phyloP scores from a whole-genome alignment of 2,113 vertebrate species.

The Megaceryle maxima region DNA sequence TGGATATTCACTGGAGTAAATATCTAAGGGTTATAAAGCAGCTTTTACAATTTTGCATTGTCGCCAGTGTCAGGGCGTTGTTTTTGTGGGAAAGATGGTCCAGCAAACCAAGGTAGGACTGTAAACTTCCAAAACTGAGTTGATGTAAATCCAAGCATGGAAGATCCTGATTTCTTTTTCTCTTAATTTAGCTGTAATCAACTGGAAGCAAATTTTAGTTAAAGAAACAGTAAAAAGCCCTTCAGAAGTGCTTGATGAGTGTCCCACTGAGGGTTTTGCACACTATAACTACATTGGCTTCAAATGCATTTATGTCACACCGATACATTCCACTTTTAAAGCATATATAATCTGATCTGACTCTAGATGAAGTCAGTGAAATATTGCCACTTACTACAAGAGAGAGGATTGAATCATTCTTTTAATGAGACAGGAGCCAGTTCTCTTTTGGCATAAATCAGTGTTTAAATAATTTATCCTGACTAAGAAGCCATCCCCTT shows the following conservation, averaged over 20 bases:
- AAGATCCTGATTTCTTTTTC: background rate
- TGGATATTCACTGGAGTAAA: background rate
- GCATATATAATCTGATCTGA: background rate
- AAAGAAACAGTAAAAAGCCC: background rate
- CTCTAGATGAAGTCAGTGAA: background rate
- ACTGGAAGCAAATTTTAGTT: background rate
- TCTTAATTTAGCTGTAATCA: background rate
- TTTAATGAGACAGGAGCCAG: background rate
- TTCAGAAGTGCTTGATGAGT: background rate
- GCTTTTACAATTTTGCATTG: background rate
- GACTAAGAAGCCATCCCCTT: background rate
- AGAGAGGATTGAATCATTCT: background rate
- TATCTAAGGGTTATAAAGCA: background rate
- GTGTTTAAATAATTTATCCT: background rate
- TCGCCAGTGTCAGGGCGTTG: background rate
- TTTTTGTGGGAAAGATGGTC: background rate
- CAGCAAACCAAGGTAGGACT: background rate
- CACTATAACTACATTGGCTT: background rate
- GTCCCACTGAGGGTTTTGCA: background rate
- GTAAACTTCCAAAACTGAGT: background rate
- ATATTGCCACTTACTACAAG: background rate
- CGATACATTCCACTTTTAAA: background rate
- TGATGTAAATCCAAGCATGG: background rate
- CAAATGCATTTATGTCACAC: background rate
- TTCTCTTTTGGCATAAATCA: background rate